phyloP scores from a whole-genome alignment of 2,113 vertebrate genomes.

The Tinamus guttatus region DNA sequence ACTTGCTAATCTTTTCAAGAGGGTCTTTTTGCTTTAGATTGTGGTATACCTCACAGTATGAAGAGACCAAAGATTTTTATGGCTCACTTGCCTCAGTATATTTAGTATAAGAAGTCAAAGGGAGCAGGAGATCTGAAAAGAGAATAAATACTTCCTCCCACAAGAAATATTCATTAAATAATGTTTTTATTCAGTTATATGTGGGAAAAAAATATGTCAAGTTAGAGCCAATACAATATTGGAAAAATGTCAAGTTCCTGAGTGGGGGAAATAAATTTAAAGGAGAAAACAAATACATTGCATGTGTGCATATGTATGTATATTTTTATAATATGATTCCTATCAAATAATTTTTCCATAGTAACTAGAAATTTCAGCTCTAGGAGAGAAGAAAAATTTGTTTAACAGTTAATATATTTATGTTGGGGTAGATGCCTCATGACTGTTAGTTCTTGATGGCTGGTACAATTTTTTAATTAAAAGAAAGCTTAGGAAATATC shows the following conservation, averaged over 20 bases:
- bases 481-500: neutral
- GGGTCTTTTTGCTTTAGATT: neutral
- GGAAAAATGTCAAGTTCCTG: neutral
- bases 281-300: neutral
- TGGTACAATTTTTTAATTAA: neutral
- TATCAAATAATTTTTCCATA: neutral
- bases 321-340: neutral
- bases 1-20: neutral
- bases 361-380: fast-evolving
- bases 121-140: neutral
- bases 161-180: neutral
- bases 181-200: neutral
- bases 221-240: neutral
- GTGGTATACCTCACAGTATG: neutral
- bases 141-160: neutral
- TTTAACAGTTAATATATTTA: neutral
- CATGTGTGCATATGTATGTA: neutral
- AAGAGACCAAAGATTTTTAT: neutral
- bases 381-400: neutral
- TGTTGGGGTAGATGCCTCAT: neutral
- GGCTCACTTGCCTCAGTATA: neutral
- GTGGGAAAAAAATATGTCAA: neutral
- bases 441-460: neutral
- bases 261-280: neutral
- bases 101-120: neutral